These are phyloP conservation scores for Psittacara wagleri DNA, from an alignment of 2,113 vertebrate genomes.

Conservation along the genomic window DNA sequence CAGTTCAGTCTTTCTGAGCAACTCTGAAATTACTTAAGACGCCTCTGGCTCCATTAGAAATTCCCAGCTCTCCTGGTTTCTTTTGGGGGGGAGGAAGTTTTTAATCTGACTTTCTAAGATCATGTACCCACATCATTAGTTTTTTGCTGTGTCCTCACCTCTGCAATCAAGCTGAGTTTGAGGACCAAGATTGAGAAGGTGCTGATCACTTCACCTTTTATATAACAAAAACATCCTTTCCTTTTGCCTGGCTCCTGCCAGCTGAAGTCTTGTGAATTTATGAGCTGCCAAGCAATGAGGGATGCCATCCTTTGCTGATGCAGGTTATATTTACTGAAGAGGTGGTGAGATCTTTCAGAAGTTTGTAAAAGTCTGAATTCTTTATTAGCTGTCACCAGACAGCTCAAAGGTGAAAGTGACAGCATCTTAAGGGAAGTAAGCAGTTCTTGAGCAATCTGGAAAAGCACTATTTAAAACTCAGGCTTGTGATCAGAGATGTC, in stretches of 20 bases:
- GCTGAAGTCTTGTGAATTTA: neutral
- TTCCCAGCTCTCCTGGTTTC: neutral
- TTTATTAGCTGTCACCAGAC: neutral
- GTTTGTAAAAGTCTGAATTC: neutral
- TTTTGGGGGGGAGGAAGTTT: neutral
- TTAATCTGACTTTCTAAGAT: neutral
- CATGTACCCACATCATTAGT: neutral
- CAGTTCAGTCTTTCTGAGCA: neutral
- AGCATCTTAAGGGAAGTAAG: neutral
- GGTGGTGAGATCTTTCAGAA: neutral
- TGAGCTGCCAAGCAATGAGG: neutral
- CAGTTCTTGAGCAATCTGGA: neutral
- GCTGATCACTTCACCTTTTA: neutral
- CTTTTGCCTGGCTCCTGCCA: rapidly evolving
- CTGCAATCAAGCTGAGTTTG: neutral
- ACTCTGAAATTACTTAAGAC: neutral
- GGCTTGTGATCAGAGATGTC: neutral
- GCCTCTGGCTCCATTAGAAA: neutral
- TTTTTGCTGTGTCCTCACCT: neutral
- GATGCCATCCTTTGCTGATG: neutral
- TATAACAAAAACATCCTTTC: neutral
- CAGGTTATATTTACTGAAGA: neutral
- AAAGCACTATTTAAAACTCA: neutral
- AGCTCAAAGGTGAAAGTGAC: neutral
- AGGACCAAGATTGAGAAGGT: neutral